Base-by-base conservation (phyloP, 2,888 invertebrate species). In the Ochropleura plecta region DNA sequence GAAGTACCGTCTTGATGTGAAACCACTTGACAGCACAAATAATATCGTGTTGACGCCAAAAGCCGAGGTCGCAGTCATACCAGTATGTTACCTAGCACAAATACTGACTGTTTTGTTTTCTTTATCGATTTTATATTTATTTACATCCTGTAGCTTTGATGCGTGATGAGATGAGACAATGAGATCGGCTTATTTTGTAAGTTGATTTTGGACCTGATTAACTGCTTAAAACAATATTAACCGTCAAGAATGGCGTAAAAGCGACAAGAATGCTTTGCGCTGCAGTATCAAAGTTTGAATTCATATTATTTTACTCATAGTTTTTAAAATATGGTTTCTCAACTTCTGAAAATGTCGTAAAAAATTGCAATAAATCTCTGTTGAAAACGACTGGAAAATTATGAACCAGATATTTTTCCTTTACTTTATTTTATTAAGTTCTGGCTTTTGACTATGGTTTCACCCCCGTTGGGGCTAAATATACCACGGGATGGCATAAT, bases 11-110 rank as follows among this genome's bases (percentile, higher is more conserved):
- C 40, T 64, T 55, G 53, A 67, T 49, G 53, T 44, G 30, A 20
- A 48, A n/a, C 62, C 40, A 46, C 42, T 73, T 73, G 73, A 73
- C 63, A 64, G 66, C 20, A 65, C 30, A 66, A 55, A 79, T 72
- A 76, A 76, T 79, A 76, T 48, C n/a, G 51, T 49, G 53, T 66
- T 51, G 64, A 18, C 20, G 46, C 30, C 44, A 51, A 59, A 79
- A 66, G 62, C 72, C 59, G 59, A 79, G 80, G 70, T 76, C 71
- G 60, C 20, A 10, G 48, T 14, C 30, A 53, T n/a, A 63, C 49
- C 49, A n/a, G 53, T 70, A 46, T 44, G 55, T 14, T 60, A 49
- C 46, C 55, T 48, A n/a, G 20, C 18, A 76, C 44, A 30, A 44
- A 57, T 42, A 80, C 53, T n/a, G 12, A 30, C 5, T 64, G 46